These are phyloP conservation scores for Scaptomyza caliginosa DNA, from an alignment of 2,888 invertebrate genomes.

Conservation along the genomic window DNA sequence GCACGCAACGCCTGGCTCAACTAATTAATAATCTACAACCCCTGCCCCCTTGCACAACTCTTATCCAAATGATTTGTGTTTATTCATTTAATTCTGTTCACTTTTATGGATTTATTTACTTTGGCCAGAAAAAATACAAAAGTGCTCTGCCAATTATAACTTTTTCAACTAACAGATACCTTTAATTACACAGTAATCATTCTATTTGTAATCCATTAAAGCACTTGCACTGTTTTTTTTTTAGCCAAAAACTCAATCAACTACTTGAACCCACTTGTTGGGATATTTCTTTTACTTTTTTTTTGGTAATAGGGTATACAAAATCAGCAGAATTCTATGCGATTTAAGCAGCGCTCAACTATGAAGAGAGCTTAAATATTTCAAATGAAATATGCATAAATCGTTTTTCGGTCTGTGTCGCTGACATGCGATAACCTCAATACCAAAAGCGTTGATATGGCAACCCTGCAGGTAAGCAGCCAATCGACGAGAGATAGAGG, in stretches of 20 bases:
- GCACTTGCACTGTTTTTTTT: too few relatives aligned
- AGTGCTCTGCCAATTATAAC: background rate
- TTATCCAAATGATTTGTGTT: conserved; percentile 46
- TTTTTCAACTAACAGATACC: background rate
- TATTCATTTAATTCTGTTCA: conserved; percentile 41
- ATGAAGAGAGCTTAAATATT: conserved; percentile 22
- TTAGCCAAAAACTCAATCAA: too few relatives aligned
- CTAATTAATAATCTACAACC: conserved; percentile 43
- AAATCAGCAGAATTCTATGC: conserved; percentile 1
- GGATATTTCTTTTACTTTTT: too few relatives aligned
- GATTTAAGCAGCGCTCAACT: conserved; percentile 15
- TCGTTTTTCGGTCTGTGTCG: conserved; percentile 52
- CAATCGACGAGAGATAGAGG: background rate
- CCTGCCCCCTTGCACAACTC: background rate
- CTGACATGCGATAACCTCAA: conserved; percentile 67
- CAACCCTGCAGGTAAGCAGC: conserved; percentile 37
- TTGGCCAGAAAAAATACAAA: background rate
- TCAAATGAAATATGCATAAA: conserved; percentile 40
- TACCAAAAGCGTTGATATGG: conserved; percentile 58
- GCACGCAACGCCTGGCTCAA: conserved; percentile 35
- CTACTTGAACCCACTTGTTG: too few relatives aligned
- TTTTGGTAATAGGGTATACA: background rate
- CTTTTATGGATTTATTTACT: conserved; percentile 48
- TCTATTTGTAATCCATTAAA: too few relatives aligned
- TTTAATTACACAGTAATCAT: too few relatives aligned